Base-by-base conservation (phyloP, 2,113 vertebrate genomes). In the Ibidorhyncha struthersii region DNA sequence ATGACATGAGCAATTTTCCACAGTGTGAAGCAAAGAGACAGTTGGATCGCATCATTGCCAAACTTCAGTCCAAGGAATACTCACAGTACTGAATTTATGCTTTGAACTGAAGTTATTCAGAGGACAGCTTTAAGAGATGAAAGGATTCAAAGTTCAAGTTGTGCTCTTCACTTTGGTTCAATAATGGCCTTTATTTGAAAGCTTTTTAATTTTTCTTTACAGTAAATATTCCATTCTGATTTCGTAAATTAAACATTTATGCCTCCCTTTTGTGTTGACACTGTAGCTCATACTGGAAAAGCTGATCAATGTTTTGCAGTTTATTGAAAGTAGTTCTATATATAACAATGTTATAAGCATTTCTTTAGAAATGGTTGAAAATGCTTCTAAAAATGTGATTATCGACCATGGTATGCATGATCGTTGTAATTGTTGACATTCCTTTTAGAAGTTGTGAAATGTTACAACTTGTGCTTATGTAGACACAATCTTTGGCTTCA, bases 11-110 rank as follows among this genome's bases (percentile, higher is more conserved):
- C 97, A 99, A 99, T 99, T 99, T 99, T 98, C 99, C 99, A 90
- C 99, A 99, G 98, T 99, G 99, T 71, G 99, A 99, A 98, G 99
- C 99, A 93, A 99, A 99, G 98, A 99, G 99, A 97, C 99, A 99
- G 98, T 98, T 99, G 98, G 99, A 99, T 97, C 99, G 99, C 95
- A 99, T 99, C 97, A 98, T 99, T 97, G 99, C 99, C 97, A 99
- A 99, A 98, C 98, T 99, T 98, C 99, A 99, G 94, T 99, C 99
- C 95, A 99, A 99, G 99, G 99, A 99, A 97, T 99, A 99, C 97
- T 99, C 99, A 77, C 99, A 99, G 97, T 99, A 99, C 98, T 99
- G 97, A 99, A 97, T 96, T 92, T 91, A 92, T 97, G 97, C 95
- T 98, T 97, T 97, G 97, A 98, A 97, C 97, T 98, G 98, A 97